These are phyloP conservation scores for Enteromius thamalakanensis DNA, from an alignment of 2,797 vertebrate genomes.

Conservation along the genomic window DNA sequence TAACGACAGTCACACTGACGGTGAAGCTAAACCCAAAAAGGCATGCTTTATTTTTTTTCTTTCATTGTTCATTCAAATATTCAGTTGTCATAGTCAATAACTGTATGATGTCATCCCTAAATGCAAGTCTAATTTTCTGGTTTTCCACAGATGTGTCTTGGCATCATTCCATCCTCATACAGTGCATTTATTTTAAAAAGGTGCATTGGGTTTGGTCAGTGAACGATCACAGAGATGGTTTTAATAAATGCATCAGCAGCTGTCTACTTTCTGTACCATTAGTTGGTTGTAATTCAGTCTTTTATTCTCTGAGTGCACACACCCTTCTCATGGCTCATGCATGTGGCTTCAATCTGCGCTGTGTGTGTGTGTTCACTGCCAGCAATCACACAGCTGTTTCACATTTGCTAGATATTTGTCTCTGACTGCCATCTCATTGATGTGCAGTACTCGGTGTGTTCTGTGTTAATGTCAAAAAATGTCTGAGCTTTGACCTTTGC, in stretches of 20 bases:
- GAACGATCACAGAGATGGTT: background rate
- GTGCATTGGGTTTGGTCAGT: background rate
- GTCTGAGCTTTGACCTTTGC: background rate
- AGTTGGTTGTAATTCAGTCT: background rate
- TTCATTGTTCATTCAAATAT: background rate
- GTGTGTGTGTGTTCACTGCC: slow-evolving; percentile 7
- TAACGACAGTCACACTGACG: background rate
- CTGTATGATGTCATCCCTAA: background rate
- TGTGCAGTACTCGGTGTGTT: slow-evolving; percentile 17
- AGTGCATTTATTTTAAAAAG: background rate
- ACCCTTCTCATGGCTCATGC: background rate
- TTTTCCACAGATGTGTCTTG: background rate
- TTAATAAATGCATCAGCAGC: background rate
- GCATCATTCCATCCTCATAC: background rate
- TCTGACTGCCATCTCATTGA: slow-evolving; percentile 13
- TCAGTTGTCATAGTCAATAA: background rate
- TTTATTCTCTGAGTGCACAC: slow-evolving; percentile 12
- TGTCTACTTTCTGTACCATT: background rate
- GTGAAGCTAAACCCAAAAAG: background rate
- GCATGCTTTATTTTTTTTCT: background rate
- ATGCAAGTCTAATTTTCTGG: background rate
- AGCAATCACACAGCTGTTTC: slow-evolving; percentile 43
- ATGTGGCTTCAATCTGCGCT: slow-evolving; percentile 50
- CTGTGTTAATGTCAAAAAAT: slow-evolving; percentile 25
- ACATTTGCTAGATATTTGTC: slow-evolving; percentile 42